Base-by-base conservation (phyloP, 2,113 vertebrate species). In the Tiliqua scincoides region DNA sequence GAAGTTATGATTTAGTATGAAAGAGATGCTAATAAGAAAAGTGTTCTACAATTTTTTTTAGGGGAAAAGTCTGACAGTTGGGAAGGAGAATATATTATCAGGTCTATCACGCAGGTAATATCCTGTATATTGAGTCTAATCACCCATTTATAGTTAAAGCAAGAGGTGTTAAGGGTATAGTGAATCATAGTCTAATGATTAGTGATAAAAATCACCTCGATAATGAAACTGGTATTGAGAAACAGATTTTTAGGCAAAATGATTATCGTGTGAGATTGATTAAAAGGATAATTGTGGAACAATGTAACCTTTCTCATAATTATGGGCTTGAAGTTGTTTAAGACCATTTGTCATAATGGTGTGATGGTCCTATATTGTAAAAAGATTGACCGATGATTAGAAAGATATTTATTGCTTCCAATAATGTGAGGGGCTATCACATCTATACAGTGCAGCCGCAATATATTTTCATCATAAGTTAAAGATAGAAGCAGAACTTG, bases 181-280 rank as follows among this genome's bases (percentile, higher is more conserved):
- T 95, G 95, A 96, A 96, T 96, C 89, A 90, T 92, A 94, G 92
- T 94, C 88, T 96, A 95, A 97, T 96, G 96, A 97, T 96, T 96
- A 96, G 96, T 96, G 95, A 96, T 96, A 95, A 97, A 95, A 96
- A 96, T 96, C 95, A 96, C 96, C 95, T 95, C 96, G 94, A 96
- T 97, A 97, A 97, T 97, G 96, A 96, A 97, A 96, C 91, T 93
- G 94, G 93, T 96, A 97, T 96, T 93, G 94, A 97, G 96, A 97
- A 97, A 97, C 96, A 97, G 96, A 96, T 96, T 97, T 97, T 97
- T 96, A 92, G 90, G 94, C 93, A 96, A 95, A 94, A 96, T 97
- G 95, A 97, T 97, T 96, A 97, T 94, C 95, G 71, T 87, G 89
- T 86, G 94, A 97, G 96, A 97, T 97, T 96, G 95, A 97, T 97